Conservation (phyloP, 2,113 vertebrate species). For the Eurypyga helias region DNA sequence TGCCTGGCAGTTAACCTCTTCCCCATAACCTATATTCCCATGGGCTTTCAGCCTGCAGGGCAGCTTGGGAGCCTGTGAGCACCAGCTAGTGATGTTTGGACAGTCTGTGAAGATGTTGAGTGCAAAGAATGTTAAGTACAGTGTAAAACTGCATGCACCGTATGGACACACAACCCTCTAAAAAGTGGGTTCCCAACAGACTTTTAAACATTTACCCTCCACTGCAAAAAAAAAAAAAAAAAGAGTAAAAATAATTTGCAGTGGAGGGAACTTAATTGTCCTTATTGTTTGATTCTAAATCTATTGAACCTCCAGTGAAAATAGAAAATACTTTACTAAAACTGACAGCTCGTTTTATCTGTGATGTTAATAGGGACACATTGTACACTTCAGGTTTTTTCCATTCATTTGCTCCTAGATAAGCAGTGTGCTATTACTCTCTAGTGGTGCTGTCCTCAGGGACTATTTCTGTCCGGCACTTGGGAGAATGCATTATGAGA, state of each 20-base stretch:
- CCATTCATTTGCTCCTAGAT: slow-evolving; percentile 80
- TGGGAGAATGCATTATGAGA: slow-evolving; percentile 82
- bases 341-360: slow-evolving; percentile 55
- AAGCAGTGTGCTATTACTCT: slow-evolving; percentile 78
- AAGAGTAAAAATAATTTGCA: neutral
- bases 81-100: neutral
- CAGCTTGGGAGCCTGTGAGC: neutral
- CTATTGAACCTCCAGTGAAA: neutral
- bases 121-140: slow-evolving; percentile 34
- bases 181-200: neutral
- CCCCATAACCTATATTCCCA: neutral
- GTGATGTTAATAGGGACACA: slow-evolving; percentile 59
- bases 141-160: neutral
- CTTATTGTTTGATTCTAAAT: neutral
- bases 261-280: neutral
- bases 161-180: neutral
- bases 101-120: neutral
- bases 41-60: neutral
- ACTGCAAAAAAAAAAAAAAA: neutral
- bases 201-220: neutral
- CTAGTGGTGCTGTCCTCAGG: slow-evolving; percentile 75
- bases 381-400: slow-evolving; percentile 72
- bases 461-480: slow-evolving; percentile 80
- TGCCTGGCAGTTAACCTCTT: neutral
- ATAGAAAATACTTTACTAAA: slow-evolving; percentile 46